These are phyloP conservation scores for Stomatorhinus ivindoensis DNA, from an alignment of 2,113 vertebrate species.

Conservation along the genomic window DNA sequence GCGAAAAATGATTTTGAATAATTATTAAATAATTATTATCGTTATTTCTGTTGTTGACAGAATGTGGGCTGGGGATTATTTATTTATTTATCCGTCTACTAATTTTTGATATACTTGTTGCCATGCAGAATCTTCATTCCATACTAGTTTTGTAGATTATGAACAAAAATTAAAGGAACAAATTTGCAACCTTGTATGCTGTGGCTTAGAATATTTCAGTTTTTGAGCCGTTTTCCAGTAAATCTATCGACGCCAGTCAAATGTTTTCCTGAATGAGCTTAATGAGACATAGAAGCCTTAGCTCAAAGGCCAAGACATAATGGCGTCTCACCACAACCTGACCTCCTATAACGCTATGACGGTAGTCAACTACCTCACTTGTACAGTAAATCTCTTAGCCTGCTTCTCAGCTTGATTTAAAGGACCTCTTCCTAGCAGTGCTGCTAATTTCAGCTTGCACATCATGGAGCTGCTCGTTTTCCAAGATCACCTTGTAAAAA, in stretches of 20 bases:
- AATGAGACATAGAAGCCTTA: neutral
- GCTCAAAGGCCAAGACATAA: neutral
- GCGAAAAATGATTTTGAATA: neutral
- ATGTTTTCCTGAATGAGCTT: neutral
- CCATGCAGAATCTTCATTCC: neutral
- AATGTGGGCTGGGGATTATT: neutral
- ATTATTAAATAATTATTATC: neutral
- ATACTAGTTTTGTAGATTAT: neutral
- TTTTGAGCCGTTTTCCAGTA: neutral
- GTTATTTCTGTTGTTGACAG: neutral
- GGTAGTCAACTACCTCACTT: neutral
- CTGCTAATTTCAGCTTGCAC: neutral
- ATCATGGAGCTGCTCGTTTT: slow-evolving; percentile 1
- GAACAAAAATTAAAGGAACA: neutral
- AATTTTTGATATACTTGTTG: neutral
- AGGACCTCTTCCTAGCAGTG: neutral
- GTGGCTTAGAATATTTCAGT: neutral
- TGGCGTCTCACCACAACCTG: neutral
- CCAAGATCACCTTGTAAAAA: neutral
- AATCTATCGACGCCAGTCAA: neutral
- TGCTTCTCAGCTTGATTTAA: neutral
- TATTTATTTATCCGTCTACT: neutral
- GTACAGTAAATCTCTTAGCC: neutral
- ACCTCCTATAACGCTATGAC: neutral
- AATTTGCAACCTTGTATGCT: neutral